Evolutionary conservation across 2,888 invertebrate genomes (phyloP), one percentile per base, ranked within the genome.

Genomic region (Nephrotoma appendiculata): DNA sequence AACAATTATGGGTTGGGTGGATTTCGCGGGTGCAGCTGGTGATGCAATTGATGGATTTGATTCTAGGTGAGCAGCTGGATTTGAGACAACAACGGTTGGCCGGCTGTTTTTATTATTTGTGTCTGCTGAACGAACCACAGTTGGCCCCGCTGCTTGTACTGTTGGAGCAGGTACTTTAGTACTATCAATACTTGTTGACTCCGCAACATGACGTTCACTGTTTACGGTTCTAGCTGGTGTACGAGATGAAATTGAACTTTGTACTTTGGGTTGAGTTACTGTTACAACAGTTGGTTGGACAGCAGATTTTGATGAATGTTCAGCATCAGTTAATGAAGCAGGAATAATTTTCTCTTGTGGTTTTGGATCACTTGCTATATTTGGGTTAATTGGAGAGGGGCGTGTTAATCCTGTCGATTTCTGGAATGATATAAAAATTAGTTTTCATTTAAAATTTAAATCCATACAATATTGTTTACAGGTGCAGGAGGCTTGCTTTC

Each of bases 291-390:
- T 5, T 41, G 86, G 19, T 71, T 84, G 12, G 42, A 5, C 15
- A 6, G 6, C 15, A 5, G 84, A n/a, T 42, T 42, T 84, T n/a
- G 42, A 0, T n/a, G 42, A 1, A 7, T 42, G 5, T n/a, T 6
- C 84, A 31, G 31, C 31, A n/a, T 42, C 12, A 15, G 84, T 84
- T n/a, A 43, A 84, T 12, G 84, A 84, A n/a, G 43, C 43, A 42
- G 84, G 84, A 7, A 84, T 42, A 84, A 84, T 84, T 15, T 41
- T 84, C 2, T 52, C 52, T n/a, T 41, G n/a, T 86, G 86, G 86
- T 86, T 86, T 86, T 15, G 86, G 86, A 57, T 86, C 86, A 52
- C 86, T 42, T 15, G 15, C n/a, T 4, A 86, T 31, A 57, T 86
- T 57, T 57, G 86, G 86, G 15, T 86, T 86, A 9, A 86, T 86